These are phyloP conservation scores for Nansenia antarctica DNA, from an alignment of 2,113 vertebrate species.

Conservation along the genomic window DNA sequence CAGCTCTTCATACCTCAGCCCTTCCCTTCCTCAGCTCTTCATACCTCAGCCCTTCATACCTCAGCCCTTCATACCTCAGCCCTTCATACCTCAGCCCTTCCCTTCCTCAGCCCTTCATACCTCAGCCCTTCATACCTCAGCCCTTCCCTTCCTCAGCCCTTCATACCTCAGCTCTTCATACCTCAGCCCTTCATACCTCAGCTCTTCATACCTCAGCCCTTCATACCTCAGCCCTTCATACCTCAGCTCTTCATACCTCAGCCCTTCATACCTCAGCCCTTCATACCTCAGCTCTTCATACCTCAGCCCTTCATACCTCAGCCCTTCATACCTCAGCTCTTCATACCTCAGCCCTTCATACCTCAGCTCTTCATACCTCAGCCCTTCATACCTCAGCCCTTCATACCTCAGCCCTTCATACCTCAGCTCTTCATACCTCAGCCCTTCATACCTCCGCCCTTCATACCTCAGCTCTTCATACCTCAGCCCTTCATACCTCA, in stretches of 20 bases:
- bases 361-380: constrained; percentile 56
- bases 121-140: constrained; percentile 50
- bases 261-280: too few relatives aligned
- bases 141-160: too few relatives aligned
- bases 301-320: too few relatives aligned
- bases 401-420: too few relatives aligned
- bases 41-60: constrained; percentile 52
- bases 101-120: too few relatives aligned
- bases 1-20: too few relatives aligned
- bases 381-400: constrained; percentile 56
- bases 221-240: too few relatives aligned
- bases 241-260: constrained; percentile 56
- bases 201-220: too few relatives aligned
- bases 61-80: constrained; percentile 56
- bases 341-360: too few relatives aligned
- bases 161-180: constrained; percentile 56
- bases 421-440: constrained; percentile 56
- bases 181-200: constrained; percentile 50
- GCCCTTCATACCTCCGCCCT: too few relatives aligned
- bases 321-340: constrained; percentile 56
- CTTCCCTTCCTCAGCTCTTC: too few relatives aligned
- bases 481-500: constrained; percentile 50
- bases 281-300: constrained; percentile 56
- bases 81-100: constrained; percentile 54
- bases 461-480: constrained; percentile 56